Percentiles rank a stretch among this genome's conserved stretches.
phyloP scores from a whole-genome alignment of 2,113 vertebrate genomes.

The Serinus canaria region DNA sequence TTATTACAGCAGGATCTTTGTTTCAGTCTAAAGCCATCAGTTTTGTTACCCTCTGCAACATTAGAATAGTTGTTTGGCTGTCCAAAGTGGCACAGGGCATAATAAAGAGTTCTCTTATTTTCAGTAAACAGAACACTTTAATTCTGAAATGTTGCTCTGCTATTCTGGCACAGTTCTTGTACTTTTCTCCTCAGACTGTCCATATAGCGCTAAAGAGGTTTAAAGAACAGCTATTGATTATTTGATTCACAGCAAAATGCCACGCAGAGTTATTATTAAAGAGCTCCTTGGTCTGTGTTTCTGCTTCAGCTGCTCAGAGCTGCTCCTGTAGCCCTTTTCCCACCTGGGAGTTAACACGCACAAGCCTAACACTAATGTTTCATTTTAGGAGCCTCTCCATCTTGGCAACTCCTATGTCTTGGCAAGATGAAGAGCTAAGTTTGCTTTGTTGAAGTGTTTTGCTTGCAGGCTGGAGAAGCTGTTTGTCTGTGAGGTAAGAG shows the following conservation, averaged over 20 bases:
- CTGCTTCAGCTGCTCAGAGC: neutral
- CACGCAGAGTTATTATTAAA: neutral
- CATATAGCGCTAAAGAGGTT: neutral
- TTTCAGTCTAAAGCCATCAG: neutral
- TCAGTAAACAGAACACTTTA: neutral
- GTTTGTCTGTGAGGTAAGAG: neutral
- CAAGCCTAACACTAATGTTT: neutral
- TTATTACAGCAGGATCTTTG: neutral
- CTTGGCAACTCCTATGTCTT: neutral
- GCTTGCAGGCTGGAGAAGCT: neutral
- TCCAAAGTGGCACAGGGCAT: neutral
- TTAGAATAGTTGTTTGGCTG: neutral
- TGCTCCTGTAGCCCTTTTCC: neutral
- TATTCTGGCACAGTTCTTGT: neutral
- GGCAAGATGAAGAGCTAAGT: neutral
- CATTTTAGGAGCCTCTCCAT: neutral
- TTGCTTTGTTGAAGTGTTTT: neutral
- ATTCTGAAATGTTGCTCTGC: neutral
- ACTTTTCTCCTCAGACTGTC: neutral
- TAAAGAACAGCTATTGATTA: neutral
- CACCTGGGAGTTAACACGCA: neutral
- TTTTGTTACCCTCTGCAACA: neutral
- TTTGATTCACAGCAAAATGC: neutral
- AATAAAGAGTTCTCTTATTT: neutral
- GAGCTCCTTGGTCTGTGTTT: neutral